Percentiles rank a stretch among this genome's conserved stretches.
These are phyloP conservation scores for Periophthalmus magnuspinnatus DNA, from an alignment of 2,797 vertebrate species.

Conservation along the genomic window DNA sequence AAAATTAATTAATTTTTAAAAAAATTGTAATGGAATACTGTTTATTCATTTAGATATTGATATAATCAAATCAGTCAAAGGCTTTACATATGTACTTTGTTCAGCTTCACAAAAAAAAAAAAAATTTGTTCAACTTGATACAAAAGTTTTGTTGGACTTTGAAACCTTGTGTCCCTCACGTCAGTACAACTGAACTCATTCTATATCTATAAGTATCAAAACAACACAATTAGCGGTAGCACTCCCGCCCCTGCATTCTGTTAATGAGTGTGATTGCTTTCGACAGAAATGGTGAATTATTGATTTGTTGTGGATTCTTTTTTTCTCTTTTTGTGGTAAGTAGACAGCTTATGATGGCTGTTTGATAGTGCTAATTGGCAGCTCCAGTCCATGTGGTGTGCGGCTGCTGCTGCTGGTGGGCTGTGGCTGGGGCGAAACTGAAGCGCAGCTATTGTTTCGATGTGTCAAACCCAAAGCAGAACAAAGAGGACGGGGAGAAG, in stretches of 20 bases:
- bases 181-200: slow-evolving; percentile 14
- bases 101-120: too few relatives aligned
- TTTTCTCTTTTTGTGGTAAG: slow-evolving; percentile 42
- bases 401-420: slow-evolving; percentile 63
- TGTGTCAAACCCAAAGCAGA: slow-evolving; percentile 77
- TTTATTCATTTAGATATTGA: not conserved
- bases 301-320: slow-evolving; percentile 53
- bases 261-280: slow-evolving; percentile 52
- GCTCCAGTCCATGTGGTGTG: slow-evolving; percentile 68
- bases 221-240: slow-evolving; percentile 27
- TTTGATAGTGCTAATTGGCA: slow-evolving; percentile 80
- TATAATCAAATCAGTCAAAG: not conserved
- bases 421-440: slow-evolving; percentile 68
- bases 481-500: slow-evolving; percentile 78
- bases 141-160: slow-evolving; percentile 22
- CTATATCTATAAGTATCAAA: slow-evolving; percentile 22
- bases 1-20: too few relatives aligned
- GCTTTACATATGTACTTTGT: not conserved
- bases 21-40: too few relatives aligned
- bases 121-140: not conserved
- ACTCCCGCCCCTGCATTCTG: slow-evolving; percentile 15
- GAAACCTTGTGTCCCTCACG: slow-evolving; percentile 13
- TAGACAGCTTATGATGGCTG: slow-evolving; percentile 72
- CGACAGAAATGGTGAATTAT: slow-evolving; percentile 57
- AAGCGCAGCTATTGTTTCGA: slow-evolving; percentile 78